Percentiles rank a stretch among this genome's conserved stretches.
Evolutionary conservation across 2,113 vertebrate genomes (phyloP).

Genomic region (Emydura subglobosa): DNA sequence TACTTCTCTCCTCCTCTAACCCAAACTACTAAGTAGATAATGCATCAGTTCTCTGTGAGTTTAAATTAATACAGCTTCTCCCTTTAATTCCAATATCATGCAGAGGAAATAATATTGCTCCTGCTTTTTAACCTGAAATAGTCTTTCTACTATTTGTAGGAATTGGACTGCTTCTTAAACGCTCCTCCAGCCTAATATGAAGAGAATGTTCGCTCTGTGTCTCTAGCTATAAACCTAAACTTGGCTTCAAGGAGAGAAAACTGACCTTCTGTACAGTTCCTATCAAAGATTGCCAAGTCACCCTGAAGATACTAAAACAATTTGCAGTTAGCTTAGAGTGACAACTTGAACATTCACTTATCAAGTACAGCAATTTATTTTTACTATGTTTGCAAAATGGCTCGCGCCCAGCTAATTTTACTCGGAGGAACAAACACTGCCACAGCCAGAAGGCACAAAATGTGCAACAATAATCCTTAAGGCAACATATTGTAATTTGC

Average conservation of each 20-base stretch:
- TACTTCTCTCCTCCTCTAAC: neutral
- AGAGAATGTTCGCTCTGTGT: constrained; percentile 45
- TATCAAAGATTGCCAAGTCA: constrained; percentile 59
- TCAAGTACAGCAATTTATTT: constrained; percentile 79
- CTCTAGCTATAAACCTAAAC: constrained; percentile 58
- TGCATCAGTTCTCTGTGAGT: neutral
- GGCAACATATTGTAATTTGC: constrained; percentile 66
- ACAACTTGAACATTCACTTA: constrained; percentile 79
- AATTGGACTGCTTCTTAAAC: constrained; percentile 37
- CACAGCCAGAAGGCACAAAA: constrained; percentile 80
- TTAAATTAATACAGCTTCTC: neutral
- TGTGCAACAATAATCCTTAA: constrained; percentile 77
- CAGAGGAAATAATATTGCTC: neutral
- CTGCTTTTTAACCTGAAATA: neutral
- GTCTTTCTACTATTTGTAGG: constrained; percentile 17
- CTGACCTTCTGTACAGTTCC: constrained; percentile 44
- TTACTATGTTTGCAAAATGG: constrained; percentile 78
- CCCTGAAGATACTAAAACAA: constrained; percentile 63
- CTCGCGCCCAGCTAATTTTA: constrained; percentile 72
- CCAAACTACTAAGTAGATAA: neutral
- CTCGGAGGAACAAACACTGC: constrained; percentile 72
- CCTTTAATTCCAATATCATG: neutral
- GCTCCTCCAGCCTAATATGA: constrained; percentile 49
- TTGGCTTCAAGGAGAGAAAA: constrained; percentile 66
- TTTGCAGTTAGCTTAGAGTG: constrained; percentile 70